Base-by-base conservation (phyloP, 2,888 invertebrate genomes). In the Eurytoma adleriae region DNA sequence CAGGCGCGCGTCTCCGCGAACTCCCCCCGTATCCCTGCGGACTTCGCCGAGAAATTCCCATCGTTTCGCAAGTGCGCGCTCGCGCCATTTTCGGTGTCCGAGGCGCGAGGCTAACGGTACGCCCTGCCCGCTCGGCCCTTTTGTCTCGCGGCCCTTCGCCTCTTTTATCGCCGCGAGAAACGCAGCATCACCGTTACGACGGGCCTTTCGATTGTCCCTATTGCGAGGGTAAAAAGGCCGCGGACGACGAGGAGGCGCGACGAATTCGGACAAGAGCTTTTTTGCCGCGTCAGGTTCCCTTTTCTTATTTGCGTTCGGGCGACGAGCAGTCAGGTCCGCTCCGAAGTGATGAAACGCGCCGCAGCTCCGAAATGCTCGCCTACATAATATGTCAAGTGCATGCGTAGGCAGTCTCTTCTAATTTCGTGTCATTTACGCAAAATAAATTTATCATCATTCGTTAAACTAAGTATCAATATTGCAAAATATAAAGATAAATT, bases 51-150 rank as follows among this genome's bases (percentile, higher is more conserved):
- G 79, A 86, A 88, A 86, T 89, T 88, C 88, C 86, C 89, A 88
- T 86, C 86, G 86, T 86, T 89, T 89, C 86, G 86, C 83, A 84
- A 84, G 85, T 84, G 30, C 74, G 78, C 86, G 84, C 86, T n/a
- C n/a, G n/a, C n/a, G n/a, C n/a, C 86, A 85, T 88, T 89, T 89
- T 89, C 85, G 87, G 87, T 88, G 86, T 85, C 84, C 85, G 16
- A 16, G 30, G n/a, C 64, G 30, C 20, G 20, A 24, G 24, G 2
- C 24, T 12, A 20, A 30, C 30, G 30, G 30, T 40, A 40, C 7
- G 24, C 40, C 64, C 64, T 40, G 54, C 52, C 64, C 76, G 27
- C 64, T 13, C 66, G n/a, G 56, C 20, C 16, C 54, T 54, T 40
- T 40, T 40, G 40, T 40, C 4, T 7, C 40, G n/a, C n/a, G 18